Evolutionary conservation across 2,797 vertebrate genomes (phyloP), one percentile per base, ranked within the genome.

Genomic region (Chelon labrosus): DNA sequence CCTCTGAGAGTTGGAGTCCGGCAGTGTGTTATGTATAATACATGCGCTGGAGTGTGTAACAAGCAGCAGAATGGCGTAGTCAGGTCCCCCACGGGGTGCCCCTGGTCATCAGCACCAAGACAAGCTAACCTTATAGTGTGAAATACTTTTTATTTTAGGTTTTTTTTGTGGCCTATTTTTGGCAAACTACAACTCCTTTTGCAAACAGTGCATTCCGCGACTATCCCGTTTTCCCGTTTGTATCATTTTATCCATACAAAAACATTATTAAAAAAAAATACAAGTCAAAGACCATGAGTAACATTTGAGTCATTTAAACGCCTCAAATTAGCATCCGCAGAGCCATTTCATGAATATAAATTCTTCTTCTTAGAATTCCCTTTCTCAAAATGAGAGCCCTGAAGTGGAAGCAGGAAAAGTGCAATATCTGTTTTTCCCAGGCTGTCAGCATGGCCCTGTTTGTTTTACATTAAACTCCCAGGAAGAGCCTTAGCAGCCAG

Each of bases 401-500:
- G 78, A 82, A 90, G 89, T 83, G 77, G 70, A 86, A 85, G 83
- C 44, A 27, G 68, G 70, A 80, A 79, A 88, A 83, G 60, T 77
- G 82, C 79, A 90, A 82, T 93, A 92, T 93, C 90, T 90, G 79
- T 88, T 88, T 87, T 89, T 91, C 88, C 80, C 90, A 92, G 91
- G 86, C 90, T 89, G 89, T 86, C 85, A 87, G 86, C 82, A 56
- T 70, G 84, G 86, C 88, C 89, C 83, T 94, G 88, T 95, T 94
- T 93, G 93, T 94, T 94, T 93, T 93, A 90, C 91, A 92, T 93
- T 93, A 92, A 87, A 92, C 88, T 91, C 88, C 82, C 77, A 89
- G 87, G 87, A 88, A 91, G 93, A 90, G 85, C 82, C 88, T 89
- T 85, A 89, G 88, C 92, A 94, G 91, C 89, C 94, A 94, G 91